phyloP scores from a whole-genome alignment of 2,797 vertebrate species.

The Centroberyx gerrardi region DNA sequence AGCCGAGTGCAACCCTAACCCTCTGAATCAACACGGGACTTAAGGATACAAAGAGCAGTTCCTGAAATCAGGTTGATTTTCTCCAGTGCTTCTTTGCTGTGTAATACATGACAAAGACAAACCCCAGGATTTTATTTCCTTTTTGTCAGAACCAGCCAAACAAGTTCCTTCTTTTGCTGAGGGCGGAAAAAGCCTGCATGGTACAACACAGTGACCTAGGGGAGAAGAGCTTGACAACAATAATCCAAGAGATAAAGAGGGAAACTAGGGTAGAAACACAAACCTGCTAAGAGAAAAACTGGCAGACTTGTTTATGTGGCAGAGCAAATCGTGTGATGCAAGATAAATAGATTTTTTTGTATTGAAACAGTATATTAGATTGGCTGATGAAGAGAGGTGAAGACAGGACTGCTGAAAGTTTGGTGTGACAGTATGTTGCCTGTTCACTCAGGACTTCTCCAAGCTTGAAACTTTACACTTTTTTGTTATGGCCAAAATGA shows the following conservation, averaged over 20 bases:
- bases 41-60: background rate
- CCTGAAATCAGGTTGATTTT: conserved; percentile 41
- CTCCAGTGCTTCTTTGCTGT: conserved; percentile 48
- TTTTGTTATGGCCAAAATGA: background rate
- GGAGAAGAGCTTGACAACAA: conserved; percentile 69
- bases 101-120: conserved; percentile 74
- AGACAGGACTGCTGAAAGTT: background rate
- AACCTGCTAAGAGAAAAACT: background rate
- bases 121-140: conserved; percentile 84
- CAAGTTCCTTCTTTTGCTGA: conserved; percentile 79
- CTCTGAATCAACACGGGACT: background rate
- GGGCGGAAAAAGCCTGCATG: conserved; percentile 73
- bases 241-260: conserved; percentile 47
- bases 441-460: background rate
- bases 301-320: background rate
- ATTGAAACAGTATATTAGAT: background rate
- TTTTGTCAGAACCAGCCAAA: conserved; percentile 86
- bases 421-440: background rate
- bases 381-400: background rate
- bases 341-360: conserved; percentile 3
- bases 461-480: background rate
- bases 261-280: conserved; percentile 44
- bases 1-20: background rate
- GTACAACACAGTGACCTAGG: conserved; percentile 69
- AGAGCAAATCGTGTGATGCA: conserved; percentile 3